These are phyloP conservation scores for Ceyx cyanopectus DNA, from an alignment of 2,113 vertebrate genomes.

Conservation along the genomic window DNA sequence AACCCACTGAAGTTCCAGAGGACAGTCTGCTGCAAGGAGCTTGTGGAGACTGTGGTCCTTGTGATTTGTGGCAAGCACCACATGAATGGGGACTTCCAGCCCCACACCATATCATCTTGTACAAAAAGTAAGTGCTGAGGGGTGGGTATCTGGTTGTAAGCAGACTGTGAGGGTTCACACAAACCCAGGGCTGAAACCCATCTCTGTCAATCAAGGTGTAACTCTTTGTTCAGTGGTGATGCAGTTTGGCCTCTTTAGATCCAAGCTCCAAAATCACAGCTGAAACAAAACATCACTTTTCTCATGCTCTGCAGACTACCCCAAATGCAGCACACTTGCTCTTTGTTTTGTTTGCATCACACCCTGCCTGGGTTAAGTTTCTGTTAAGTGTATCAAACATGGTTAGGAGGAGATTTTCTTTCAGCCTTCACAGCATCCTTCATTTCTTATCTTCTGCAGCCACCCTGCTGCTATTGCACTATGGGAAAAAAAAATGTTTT, in stretches of 20 bases:
- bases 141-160: accelerated
- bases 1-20: neutral
- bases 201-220: neutral
- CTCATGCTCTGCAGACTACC: neutral
- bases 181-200: neutral
- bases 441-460: neutral
- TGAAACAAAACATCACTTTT: neutral
- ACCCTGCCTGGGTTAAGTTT: neutral
- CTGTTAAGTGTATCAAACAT: neutral
- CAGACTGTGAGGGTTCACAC: accelerated
- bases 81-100: neutral
- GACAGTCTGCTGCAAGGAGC: neutral
- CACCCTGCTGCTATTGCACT: neutral
- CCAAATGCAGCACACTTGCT: neutral
- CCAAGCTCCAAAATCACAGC: neutral
- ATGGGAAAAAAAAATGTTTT: neutral
- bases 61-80: neutral
- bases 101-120: accelerated
- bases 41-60: neutral
- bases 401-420: neutral
- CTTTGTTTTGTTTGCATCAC: neutral
- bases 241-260: neutral
- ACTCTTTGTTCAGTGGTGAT: neutral
- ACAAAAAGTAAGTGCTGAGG: neutral
- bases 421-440: neutral